Base-by-base conservation (phyloP, 2,888 invertebrate genomes). In the Pseudeuparius sepicola region DNA sequence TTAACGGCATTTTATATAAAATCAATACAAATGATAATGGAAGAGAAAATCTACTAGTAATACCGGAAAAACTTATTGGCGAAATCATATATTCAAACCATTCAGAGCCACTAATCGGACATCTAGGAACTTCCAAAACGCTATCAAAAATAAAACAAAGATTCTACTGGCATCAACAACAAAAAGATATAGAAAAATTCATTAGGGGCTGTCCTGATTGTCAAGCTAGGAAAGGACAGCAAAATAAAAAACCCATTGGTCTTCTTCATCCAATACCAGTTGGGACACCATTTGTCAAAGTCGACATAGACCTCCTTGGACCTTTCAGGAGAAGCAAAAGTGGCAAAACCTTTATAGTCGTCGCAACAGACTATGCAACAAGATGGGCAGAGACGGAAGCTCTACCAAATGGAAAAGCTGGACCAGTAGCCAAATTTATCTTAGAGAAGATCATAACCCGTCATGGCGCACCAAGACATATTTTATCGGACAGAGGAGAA, bases 311-410 rank as follows among this genome's bases (percentile, higher is more conserved):
- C 24, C 13, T 49, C 12, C 35, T 52, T 27, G 49, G 49, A 4
- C 47, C 48, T 1, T 46, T 51, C 36, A 14, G 41, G 3, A 38
- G 34, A 29, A 48, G 46, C 16, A 31, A 20, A 7, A 28, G 24
- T 5, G 47, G 45, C 9, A 48, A 49, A 31, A 49, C 38, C 1
- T 34, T 43, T 4, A 48, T 52, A 7, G 36, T 51, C 2, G 48
- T 52, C 4, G 48, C 49, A 0, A 50, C 48, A 2, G 49, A 49
- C 28, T 52, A 48, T 18, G 46, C 49, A 3, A 48, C 51, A 1
- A 17, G 46, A 17, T 52, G 40, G 36, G 36, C 39, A 9, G 47
- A 48, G 39, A 41, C 41, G 2, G 23, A 24, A 25, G 46, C 47
- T 2, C 14, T 52, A 11, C 24, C 42, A 6, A 40, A 32, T 10